phyloP scores from a whole-genome alignment of 1,140 invertebrate genomes.

The Aphelinus atriplicis region DNA sequence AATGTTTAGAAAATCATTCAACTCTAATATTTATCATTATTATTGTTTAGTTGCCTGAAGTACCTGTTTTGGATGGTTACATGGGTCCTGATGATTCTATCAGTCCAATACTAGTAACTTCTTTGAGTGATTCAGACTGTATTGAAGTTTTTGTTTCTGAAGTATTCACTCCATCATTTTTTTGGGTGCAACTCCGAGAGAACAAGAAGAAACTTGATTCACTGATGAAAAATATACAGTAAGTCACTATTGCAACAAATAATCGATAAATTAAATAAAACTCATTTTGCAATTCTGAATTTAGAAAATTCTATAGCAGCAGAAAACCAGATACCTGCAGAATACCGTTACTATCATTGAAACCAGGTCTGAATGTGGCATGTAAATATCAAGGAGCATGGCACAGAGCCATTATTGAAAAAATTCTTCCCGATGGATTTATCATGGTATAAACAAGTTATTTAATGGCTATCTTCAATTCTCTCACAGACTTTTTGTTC shows the following conservation, averaged over 20 bases:
- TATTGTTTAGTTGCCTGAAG: too few relatives aligned
- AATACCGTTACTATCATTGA: conserved; percentile 51
- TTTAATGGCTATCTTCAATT: conserved; percentile 3
- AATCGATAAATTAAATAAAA: background rate
- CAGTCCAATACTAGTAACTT: conserved; percentile 46
- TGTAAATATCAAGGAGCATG: conserved; percentile 51
- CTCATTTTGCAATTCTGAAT: conserved; percentile 31
- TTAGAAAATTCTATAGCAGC: conserved; percentile 52
- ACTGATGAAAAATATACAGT: conserved; percentile 55
- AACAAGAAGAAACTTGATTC: conserved; percentile 40
- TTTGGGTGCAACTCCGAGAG: conserved; percentile 55
- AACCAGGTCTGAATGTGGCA: conserved; percentile 55
- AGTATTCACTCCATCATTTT: conserved; percentile 56
- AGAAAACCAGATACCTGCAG: conserved; percentile 41
- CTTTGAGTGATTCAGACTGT: conserved; percentile 31
- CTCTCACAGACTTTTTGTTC: background rate
- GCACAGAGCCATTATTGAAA: conserved; percentile 58
- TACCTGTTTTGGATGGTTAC: too few relatives aligned
- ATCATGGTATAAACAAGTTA: conserved; percentile 44
- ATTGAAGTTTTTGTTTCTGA: conserved; percentile 48
- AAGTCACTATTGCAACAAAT: conserved; percentile 37
- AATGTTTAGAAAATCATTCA: too few relatives aligned
- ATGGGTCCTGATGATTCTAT: conserved; percentile 51
- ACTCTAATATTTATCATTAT: too few relatives aligned
- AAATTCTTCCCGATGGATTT: conserved; percentile 47